Evolutionary conservation across 2,888 invertebrate species (phyloP).

Genomic region (Neoascia interrupta): DNA sequence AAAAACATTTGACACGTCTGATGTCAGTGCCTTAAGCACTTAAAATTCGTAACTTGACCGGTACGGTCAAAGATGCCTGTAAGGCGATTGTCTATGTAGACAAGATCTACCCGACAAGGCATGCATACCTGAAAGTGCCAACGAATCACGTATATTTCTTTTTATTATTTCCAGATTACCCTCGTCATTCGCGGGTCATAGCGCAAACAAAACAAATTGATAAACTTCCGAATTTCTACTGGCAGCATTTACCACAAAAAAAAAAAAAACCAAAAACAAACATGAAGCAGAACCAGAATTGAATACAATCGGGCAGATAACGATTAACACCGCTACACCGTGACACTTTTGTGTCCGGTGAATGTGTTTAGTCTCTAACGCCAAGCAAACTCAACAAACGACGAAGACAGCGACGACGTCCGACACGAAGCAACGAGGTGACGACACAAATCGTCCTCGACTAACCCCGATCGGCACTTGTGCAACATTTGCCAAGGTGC

Average conservation of each 20-base stretch:
- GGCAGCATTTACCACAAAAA: too few species aligned
- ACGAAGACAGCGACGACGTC: not conserved
- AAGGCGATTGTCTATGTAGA: too few species aligned
- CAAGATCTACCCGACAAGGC: too few species aligned
- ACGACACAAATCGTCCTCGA: constrained; percentile 13
- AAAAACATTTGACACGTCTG: too few species aligned
- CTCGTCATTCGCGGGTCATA: constrained; percentile 1
- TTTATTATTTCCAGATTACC: constrained; percentile 18
- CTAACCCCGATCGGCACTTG: too few species aligned
- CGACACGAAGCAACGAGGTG: not conserved
- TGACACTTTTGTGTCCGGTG: constrained; percentile 67
- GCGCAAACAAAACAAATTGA: constrained; percentile 39
- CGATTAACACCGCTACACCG: constrained; percentile 43
- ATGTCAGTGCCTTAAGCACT: too few species aligned
- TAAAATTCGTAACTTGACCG: too few species aligned
- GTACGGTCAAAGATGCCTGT: too few species aligned
- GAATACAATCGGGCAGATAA: constrained; percentile 17
- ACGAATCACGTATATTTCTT: constrained; percentile 5
- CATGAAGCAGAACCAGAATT: not conserved
- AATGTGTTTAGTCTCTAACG: constrained; percentile 25
- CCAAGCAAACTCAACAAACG: constrained; percentile 2
- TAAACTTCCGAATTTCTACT: not conserved
- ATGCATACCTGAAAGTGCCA: not conserved
- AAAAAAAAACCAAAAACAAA: not conserved
- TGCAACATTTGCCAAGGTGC: constrained; percentile 43